Base-by-base conservation (phyloP, 2,888 invertebrate genomes). In the Xanthia togata region DNA sequence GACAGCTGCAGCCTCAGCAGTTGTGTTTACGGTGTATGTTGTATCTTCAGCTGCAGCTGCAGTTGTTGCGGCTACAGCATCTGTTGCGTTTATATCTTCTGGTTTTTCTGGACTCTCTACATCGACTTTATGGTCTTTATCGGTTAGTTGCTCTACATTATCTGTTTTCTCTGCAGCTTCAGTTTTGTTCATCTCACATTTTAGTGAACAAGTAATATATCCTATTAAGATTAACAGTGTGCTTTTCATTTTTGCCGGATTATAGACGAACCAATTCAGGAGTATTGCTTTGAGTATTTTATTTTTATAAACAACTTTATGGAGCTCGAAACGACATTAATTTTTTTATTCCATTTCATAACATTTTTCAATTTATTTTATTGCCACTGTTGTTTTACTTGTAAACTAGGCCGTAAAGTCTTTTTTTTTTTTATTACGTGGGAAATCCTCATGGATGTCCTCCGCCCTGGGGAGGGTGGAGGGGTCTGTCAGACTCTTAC, bases 291-390 rank as follows among this genome's bases (percentile, higher is more conserved):
- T n/a, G 23, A 35, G 1, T 12, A 74, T 67, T 74, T 70, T 69
- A 35, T 57, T 70, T 38, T 14, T 31, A 50, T 35, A 14, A 47
- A 41, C 50, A 41, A 50, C 62, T 73, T 79, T 74, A 79, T 65
- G 17, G 47, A 31, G 53, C 5, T 64, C 20, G 50, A n/a, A 26
- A n/a, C 31, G 20, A 62, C n/a, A 26, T 53, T 3, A 59, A 17
- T 44, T 47, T 17, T 26, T 63, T 20, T 53, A 68, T 55, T 11
- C 6, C 20, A 23, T 79, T 72, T 62, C 47, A 55, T 47, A 68
- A 55, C 35, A 17, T n/a, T n/a, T 69, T 78, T 68, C 68, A 73
- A 73, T 79, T 63, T 78, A 55, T 73, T 73, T 79, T 71, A 78
- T 35, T 50, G 41, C 9, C 50, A 4, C 50, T 73, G 9, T 31